These are phyloP conservation scores for Junonia oenone DNA, from an alignment of 2,888 invertebrate genomes.

Conservation along the genomic window DNA sequence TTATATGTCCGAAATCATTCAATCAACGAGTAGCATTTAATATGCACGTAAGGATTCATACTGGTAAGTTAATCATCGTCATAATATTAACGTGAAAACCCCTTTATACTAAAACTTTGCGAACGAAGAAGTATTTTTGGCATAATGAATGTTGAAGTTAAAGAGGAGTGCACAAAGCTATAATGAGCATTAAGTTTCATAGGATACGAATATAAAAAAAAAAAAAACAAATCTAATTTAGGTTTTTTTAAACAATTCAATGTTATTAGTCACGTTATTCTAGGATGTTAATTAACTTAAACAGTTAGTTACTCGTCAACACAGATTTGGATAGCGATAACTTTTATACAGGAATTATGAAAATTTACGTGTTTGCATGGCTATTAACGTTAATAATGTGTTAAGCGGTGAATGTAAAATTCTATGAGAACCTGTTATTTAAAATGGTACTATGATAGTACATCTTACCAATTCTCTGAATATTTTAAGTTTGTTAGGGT, in stretches of 20 bases:
- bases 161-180: no score
- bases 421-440: neutral
- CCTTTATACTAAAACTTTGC: no score
- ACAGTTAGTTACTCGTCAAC: neutral
- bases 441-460: neutral
- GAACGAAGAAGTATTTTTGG: no score
- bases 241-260: no score
- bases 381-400: conserved; percentile 24
- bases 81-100: no score
- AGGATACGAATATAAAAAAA: no score
- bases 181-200: neutral
- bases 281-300: no score
- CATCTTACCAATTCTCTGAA: neutral
- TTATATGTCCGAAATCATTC: conserved; percentile 89
- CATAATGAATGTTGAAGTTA: no score
- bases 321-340: neutral
- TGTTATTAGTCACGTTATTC: no score
- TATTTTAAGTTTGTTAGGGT: neutral
- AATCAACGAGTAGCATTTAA: conserved; percentile 93
- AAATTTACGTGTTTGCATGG: conserved; percentile 17
- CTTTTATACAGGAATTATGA: neutral
- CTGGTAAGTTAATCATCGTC: no score
- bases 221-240: no score
- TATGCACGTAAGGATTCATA: conserved; percentile 91
- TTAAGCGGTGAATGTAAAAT: conserved; percentile 5